These are phyloP conservation scores for Neotoma lepida DNA, from an alignment of 2,113 vertebrate genomes.

Conservation along the genomic window DNA sequence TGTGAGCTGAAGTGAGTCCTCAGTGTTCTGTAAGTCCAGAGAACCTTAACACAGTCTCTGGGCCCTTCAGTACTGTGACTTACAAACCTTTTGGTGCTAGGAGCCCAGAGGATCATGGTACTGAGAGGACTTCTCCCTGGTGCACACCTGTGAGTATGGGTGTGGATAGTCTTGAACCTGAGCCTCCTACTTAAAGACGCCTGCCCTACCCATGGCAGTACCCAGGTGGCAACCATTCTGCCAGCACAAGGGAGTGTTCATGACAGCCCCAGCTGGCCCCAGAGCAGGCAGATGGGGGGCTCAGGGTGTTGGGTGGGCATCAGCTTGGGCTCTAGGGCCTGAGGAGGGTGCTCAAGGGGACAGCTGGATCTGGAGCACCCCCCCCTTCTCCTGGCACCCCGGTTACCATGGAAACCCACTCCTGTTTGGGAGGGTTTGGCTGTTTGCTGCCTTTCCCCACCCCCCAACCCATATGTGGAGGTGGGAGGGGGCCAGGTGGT, in stretches of 20 bases:
- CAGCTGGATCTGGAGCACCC: slow-evolving; percentile 76
- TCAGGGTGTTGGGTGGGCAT: slow-evolving; percentile 64
- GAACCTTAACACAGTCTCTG: background rate
- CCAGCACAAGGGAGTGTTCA: background rate
- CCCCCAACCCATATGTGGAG: slow-evolving; percentile 81
- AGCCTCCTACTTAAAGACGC: slow-evolving; percentile 13
- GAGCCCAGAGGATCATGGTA: background rate
- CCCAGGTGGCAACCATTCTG: slow-evolving; percentile 45
- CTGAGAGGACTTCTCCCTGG: background rate
- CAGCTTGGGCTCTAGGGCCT: slow-evolving; percentile 60
- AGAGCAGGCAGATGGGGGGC: slow-evolving; percentile 61
- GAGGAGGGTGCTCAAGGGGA: slow-evolving; percentile 69
- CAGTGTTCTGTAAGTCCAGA: background rate
- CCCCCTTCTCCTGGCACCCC: slow-evolving; percentile 76
- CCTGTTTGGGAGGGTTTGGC: slow-evolving; percentile 82
- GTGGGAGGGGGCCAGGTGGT: slow-evolving; percentile 83
- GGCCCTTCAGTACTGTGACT: background rate
- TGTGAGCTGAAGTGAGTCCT: background rate
- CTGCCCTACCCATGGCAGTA: background rate
- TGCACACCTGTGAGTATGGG: background rate
- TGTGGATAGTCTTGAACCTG: slow-evolving; percentile 39
- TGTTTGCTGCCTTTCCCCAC: slow-evolving; percentile 77
- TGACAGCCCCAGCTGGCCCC: slow-evolving; percentile 52
- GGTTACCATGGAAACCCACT: slow-evolving; percentile 79
- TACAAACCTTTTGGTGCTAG: background rate